phyloP scores from a whole-genome alignment of 2,888 invertebrate species.

The Ectropis crepuscularia region DNA sequence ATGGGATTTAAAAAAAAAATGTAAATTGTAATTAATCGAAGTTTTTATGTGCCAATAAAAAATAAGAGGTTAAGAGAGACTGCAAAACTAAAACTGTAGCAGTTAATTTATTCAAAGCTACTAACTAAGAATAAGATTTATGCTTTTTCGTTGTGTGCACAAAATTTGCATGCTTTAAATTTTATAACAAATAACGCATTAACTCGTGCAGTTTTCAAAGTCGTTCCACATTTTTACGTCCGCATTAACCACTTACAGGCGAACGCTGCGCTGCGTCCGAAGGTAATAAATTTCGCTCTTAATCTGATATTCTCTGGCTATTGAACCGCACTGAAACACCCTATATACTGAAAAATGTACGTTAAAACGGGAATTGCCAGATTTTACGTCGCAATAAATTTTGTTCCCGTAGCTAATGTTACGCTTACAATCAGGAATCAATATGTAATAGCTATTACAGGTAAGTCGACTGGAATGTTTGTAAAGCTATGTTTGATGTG shows the following conservation, averaged over 20 bases:
- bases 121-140: too few species aligned
- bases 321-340: constrained; percentile 40
- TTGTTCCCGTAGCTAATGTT: constrained; percentile 2
- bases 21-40: too few species aligned
- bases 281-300: constrained; percentile 44
- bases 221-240: constrained; percentile 21
- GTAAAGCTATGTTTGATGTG: too few species aligned
- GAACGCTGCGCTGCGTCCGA: constrained; percentile 34
- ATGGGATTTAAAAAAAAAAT: too few species aligned
- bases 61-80: too few species aligned
- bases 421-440: not conserved
- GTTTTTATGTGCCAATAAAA: too few species aligned
- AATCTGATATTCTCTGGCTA: constrained; percentile 46
- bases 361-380: constrained; percentile 21
- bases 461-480: too few species aligned
- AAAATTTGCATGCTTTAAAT: too few species aligned
- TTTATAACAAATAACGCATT: not conserved
- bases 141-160: too few species aligned
- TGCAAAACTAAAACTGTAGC: too few species aligned
- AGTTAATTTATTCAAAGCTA: too few species aligned
- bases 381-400: constrained; percentile 21
- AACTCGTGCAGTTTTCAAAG: constrained; percentile 14
- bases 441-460: not conserved
- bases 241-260: constrained; percentile 27
- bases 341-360: constrained; percentile 35